phyloP scores from a whole-genome alignment of 2,113 vertebrate genomes.

The Pipra filicauda region DNA sequence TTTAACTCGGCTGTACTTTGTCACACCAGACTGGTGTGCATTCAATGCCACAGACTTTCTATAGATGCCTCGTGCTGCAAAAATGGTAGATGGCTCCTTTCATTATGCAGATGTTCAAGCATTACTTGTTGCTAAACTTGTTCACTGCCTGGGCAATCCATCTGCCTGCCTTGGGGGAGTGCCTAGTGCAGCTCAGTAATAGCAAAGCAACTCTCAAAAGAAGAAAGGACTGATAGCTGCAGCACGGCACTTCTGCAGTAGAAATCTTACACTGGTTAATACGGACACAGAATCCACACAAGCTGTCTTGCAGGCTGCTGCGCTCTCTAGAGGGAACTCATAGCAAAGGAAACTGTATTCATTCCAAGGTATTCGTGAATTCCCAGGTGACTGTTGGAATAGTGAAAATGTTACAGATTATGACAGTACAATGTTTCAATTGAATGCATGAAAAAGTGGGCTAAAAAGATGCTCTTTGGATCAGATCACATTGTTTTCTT shows the following conservation, averaged over 20 bases:
- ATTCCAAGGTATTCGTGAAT: not conserved
- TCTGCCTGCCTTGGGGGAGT: not conserved
- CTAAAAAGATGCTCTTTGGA: not conserved
- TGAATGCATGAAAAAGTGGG: conserved; percentile 6
- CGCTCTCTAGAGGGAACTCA: conserved; percentile 50
- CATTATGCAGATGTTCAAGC: not conserved
- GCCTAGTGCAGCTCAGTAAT: not conserved
- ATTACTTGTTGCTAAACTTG: conserved; percentile 25
- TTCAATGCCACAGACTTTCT: not conserved
- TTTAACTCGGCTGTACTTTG: not conserved
- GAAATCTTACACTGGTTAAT: not conserved
- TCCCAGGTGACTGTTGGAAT: not conserved
- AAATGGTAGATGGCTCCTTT: not conserved
- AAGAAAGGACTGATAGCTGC: not conserved
- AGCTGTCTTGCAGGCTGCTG: conserved; percentile 3
- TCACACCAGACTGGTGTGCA: not conserved
- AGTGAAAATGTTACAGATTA: conserved; percentile 2
- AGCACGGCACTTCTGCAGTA: not conserved
- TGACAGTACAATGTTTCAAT: not conserved
- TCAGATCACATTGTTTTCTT: not conserved
- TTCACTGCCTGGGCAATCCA: not conserved
- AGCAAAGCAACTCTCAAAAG: not conserved
- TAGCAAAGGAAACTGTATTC: not conserved
- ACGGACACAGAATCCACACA: not conserved
- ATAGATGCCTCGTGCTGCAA: not conserved